Conservation (phyloP, 2,797 vertebrate species). For the Anguilla megastoma region DNA sequence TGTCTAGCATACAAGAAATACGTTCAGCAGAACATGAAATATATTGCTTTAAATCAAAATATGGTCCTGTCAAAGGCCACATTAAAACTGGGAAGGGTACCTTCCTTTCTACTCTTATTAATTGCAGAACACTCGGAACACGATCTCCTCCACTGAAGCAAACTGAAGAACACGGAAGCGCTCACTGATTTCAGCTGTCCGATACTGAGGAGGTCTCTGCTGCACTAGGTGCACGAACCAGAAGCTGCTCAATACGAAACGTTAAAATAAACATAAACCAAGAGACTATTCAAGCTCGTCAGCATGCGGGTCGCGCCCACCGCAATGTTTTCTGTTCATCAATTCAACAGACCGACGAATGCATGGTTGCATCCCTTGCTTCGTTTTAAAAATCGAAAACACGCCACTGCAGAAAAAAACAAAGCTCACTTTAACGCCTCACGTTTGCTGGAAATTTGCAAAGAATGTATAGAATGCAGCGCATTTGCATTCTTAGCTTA, state of each 20-base stretch:
- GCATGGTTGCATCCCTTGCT: not conserved
- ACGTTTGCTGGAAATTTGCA: not conserved
- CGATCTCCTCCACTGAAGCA: not conserved
- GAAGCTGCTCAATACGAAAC: not conserved
- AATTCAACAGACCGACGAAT: not conserved
- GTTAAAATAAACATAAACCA: not conserved
- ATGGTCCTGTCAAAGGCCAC: not conserved
- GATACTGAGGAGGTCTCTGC: not conserved
- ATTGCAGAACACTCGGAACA: not conserved
- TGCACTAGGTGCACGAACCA: not conserved
- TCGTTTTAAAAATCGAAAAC: not conserved
- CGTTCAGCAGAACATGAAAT: not conserved
- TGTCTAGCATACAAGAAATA: not conserved
- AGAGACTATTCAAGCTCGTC: not conserved
- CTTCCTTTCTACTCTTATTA: not conserved
- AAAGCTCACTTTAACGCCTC: not conserved
- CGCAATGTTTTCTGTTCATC: not conserved
- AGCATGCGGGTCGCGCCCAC: not conserved
- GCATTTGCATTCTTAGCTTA: not conserved
- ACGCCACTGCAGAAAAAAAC: not conserved
- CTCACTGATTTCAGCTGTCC: not conserved
- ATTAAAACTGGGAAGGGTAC: not conserved
- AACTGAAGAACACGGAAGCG: not conserved
- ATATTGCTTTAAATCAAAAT: not conserved
- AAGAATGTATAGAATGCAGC: not conserved